phyloP scores from a whole-genome alignment of 1,140 invertebrate genomes.

The Drosophila mauritiana region DNA sequence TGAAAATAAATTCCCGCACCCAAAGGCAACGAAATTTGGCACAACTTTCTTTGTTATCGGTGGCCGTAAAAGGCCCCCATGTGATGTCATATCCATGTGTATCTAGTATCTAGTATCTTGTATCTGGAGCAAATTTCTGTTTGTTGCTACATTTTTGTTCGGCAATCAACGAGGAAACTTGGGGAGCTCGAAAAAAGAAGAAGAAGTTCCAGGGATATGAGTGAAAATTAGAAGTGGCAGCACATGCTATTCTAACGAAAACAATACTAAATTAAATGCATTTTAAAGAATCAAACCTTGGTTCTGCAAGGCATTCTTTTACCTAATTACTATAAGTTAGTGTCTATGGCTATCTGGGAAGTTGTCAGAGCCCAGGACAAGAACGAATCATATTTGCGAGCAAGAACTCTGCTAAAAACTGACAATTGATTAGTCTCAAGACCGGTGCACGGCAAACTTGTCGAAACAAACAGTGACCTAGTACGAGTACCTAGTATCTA shows the following conservation, averaged over 20 bases:
- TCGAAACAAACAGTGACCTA: not conserved
- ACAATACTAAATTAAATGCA: not conserved
- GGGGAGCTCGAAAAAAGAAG: not conserved
- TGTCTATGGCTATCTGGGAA: not conserved
- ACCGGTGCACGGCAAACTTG: conserved; percentile 1
- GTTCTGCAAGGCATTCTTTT: no score
- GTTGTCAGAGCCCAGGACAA: not conserved
- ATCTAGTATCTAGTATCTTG: not conserved
- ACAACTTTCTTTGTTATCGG: conserved; percentile 52
- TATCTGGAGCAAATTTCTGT: not conserved
- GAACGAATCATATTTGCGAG: not conserved
- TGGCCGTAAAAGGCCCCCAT: conserved; percentile 21
- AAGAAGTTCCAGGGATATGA: not conserved
- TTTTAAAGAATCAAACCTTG: no score
- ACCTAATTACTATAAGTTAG: no score
- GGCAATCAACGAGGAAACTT: not conserved
- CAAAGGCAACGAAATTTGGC: conserved; percentile 1
- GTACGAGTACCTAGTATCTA: conserved; percentile 2
- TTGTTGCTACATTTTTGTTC: not conserved
- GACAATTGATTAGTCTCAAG: conserved; percentile 16
- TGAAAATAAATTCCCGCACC: conserved; percentile 48
- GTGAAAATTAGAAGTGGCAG: not conserved
- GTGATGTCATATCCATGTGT: conserved; percentile 24
- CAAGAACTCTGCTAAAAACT: not conserved
- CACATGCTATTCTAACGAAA: not conserved